Base-by-base conservation (phyloP, 2,797 vertebrate genomes). In the Sebastes miniatus region DNA sequence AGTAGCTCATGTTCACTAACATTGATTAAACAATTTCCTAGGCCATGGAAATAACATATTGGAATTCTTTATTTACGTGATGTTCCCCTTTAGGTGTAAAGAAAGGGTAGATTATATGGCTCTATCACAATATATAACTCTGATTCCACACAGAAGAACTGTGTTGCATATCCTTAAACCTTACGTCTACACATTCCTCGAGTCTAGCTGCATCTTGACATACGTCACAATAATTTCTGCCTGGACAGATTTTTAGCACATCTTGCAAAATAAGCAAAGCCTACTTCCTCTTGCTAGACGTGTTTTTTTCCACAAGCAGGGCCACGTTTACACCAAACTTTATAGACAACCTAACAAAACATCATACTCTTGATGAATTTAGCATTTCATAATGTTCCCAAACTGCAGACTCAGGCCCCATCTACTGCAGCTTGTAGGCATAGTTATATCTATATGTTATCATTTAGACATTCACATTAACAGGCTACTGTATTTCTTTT, bases 261-360 rank as follows among this genome's bases (percentile, higher is more conserved):
- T 70, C 75, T 67, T 74, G 79, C 86, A 63, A 81, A 80, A 74
- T 76, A 84, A 90, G 83, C 86, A 81, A 73, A 80, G 25, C 9
- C 8, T 39, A 81, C 84, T 90, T 89, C 84, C 83, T 43, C 62
- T 70, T 16, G 61, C 25, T 18, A 34, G 20, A 47, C 18, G 18
- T 14, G 9, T 8, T 20, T n/a, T 65, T 69, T 29, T 54, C 43
- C 31, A 2, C 8, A 39, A 70, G 7, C 22, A n/a, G 6, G 12
- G 29, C 29, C 56, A 62, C 29, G 43, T 57, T 36, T 70, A 16
- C 7, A 69, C 12, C 52, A 71, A 36, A 77, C 39, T 9, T 58
- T 6, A 7, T 3, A 32, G 6, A 73, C 9, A 8, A 29, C 11
- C 2, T 32, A 61, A 57, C 1, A 1, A 8, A 10, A 43, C 13